Evolutionary conservation across 64 coral and sea anemone genomes (phyloP).

Genomic region (Dendronephthya gigantea): DNA sequence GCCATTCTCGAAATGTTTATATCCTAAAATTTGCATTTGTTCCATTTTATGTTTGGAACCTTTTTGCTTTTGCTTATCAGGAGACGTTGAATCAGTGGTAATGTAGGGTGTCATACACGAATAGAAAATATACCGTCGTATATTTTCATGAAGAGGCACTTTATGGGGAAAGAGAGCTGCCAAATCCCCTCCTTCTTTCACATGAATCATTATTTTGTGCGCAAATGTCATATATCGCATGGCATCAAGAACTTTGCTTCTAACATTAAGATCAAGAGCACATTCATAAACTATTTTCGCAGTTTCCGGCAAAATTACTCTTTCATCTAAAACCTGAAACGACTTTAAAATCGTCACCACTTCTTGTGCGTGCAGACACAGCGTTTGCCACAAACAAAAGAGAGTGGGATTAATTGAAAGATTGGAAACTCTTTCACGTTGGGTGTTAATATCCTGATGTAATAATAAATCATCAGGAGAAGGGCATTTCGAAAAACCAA

Average conservation of each 20-base stretch:
- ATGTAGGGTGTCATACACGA: background rate
- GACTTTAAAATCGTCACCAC: background rate
- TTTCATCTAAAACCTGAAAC: background rate
- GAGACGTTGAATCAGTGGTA: background rate
- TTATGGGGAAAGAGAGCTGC: background rate
- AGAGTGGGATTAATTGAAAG: background rate
- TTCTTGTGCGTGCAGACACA: background rate
- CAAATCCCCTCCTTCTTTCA: background rate
- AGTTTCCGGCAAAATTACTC: background rate
- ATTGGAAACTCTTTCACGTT: background rate
- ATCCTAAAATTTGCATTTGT: background rate
- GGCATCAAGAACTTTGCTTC: background rate
- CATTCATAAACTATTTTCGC: background rate
- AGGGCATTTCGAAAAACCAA: background rate
- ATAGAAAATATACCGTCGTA: background rate
- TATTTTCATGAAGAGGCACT: background rate
- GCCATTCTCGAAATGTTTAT: background rate
- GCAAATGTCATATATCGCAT: background rate
- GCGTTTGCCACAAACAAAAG: background rate
- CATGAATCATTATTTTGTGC: background rate
- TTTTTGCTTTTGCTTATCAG: background rate
- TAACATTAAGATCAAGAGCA: conserved; percentile 10
- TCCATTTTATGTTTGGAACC: background rate
- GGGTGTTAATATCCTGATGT: background rate
- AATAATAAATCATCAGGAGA: background rate